Evolutionary conservation across 2,797 vertebrate species (phyloP), one percentile per base, ranked within the genome.

Genomic region (Chaetodon trifasciatus): DNA sequence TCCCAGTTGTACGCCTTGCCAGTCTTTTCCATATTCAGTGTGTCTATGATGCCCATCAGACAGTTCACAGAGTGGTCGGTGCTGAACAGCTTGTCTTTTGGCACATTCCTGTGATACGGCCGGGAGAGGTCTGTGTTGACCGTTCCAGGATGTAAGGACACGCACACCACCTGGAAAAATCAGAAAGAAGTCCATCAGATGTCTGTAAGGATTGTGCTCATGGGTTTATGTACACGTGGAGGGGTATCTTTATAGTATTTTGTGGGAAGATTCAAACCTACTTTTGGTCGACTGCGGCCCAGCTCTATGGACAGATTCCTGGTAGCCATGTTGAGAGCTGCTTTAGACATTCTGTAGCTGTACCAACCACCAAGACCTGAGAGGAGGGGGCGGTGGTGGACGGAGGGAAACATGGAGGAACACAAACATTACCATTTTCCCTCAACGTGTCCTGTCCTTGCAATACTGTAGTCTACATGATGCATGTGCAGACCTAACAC

Each of bases 321-420:
- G 10, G 88, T 96, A 5, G 94, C 92, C 94, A 95, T 91, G 89
- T 96, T 96, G 39, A 96, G 93, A 39, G 93, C 94, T 76, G 91
- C 91, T 93, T 96, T 94, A 77, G 93, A 95, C 88, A 95, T 89
- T 40, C 93, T 91, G 82, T 94, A 95, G 83, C 90, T 96, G 91
- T 93, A 95, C 88, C 91, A 96, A 21, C 92, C 94, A 61, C 93
- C 95, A 52, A 95, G 93, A 87, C 86, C 92, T 92, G 69, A 32
- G 9, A 24, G 8, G 17, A 50, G 35, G 68, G 3, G 15, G 0
- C 11, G 3, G 12, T 1, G 4, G 37, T 23, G 19, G 62, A 74
- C 16, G n/a, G 16, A 70, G 19, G 5, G 61, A 35, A 52, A 15
- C 10, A 17, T 3, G 16, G 5, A 17, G 2, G 17, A 28, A 23